Evolutionary conservation across 2,113 vertebrate genomes (phyloP).

Genomic region (Procavia capensis): DNA sequence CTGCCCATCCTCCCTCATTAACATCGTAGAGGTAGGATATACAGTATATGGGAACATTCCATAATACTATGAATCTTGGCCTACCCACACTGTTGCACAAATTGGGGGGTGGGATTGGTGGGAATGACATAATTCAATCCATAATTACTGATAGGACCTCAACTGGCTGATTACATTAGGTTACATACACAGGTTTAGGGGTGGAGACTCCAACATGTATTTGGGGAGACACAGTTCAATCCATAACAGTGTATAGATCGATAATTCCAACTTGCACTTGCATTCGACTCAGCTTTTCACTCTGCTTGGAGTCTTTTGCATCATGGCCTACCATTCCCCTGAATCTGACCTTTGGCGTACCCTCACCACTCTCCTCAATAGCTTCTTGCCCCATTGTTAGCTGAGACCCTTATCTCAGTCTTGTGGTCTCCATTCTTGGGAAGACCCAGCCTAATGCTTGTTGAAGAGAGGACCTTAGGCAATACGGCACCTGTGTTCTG

Average conservation of each 20-base stretch:
- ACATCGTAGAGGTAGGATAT: too few relatives aligned
- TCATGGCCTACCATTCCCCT: rapidly evolving
- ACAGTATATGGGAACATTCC: too few relatives aligned
- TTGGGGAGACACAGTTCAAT: too few relatives aligned
- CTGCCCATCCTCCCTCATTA: too few relatives aligned
- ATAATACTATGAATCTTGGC: too few relatives aligned
- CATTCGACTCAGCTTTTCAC: background rate
- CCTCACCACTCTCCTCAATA: background rate
- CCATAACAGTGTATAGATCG: too few relatives aligned
- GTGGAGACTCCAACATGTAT: too few relatives aligned
- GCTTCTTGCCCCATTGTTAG: background rate
- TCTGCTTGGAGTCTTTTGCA: rapidly evolving
- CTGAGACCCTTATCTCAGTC: background rate
- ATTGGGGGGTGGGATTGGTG: too few relatives aligned
- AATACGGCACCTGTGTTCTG: background rate
- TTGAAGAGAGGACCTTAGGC: background rate
- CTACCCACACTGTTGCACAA: too few relatives aligned
- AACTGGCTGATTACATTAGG: background rate
- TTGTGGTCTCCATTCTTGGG: background rate
- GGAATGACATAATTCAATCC: too few relatives aligned
- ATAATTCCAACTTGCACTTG: background rate
- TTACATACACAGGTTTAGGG: background rate
- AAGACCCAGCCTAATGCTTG: background rate
- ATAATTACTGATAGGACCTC: too few relatives aligned
- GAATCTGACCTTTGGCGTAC: too few relatives aligned